phyloP scores from a whole-genome alignment of 2,888 invertebrate species.

The Stenchaetothrips biformis region DNA sequence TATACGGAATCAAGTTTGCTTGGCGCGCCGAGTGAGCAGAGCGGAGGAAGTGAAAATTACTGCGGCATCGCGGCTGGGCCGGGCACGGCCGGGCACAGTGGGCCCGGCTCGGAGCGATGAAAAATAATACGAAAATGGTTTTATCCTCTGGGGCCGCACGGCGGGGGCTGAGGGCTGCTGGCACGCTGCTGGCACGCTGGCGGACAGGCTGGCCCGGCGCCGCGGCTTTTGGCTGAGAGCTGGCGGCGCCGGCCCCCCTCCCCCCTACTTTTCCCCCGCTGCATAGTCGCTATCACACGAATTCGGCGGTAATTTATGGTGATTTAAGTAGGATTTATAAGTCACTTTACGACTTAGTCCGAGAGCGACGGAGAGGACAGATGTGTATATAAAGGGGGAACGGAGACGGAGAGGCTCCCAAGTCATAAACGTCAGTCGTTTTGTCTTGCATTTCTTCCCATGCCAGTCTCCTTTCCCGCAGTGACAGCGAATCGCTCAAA shows the following conservation, averaged over 20 bases:
- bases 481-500: no score
- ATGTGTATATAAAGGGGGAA: no score
- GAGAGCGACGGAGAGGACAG: background rate
- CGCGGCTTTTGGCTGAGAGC: no score
- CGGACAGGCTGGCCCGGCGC: no score
- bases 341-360: conserved; percentile 10
- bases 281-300: conserved; percentile 15
- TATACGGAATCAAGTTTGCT: background rate
- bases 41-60: background rate
- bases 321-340: conserved; percentile 22
- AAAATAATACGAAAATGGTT: conserved; percentile 9
- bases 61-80: background rate
- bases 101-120: background rate
- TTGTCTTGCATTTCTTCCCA: background rate
- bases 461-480: no score
- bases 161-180: no score
- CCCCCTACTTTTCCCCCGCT: background rate
- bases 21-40: background rate
- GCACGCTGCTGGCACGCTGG: no score
- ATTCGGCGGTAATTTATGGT: conserved; percentile 19
- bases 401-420: background rate
- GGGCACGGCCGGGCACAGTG: background rate
- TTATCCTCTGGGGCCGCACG: background rate
- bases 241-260: background rate
- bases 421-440: conserved; percentile 11